These are phyloP conservation scores for Ctenoplectra terminalis DNA, from an alignment of 1,140 invertebrate genomes.

Conservation along the genomic window DNA sequence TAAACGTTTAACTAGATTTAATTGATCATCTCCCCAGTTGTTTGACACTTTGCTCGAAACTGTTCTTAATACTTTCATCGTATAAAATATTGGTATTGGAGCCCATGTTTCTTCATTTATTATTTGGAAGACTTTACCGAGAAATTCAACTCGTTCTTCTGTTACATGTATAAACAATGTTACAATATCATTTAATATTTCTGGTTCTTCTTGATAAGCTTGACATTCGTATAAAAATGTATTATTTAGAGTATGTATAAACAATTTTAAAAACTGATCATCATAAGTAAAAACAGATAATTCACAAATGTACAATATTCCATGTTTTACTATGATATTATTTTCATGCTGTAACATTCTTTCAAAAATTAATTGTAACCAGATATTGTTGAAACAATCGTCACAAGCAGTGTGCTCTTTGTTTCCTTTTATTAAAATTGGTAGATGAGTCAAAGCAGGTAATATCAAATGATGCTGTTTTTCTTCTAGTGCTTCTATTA, in stretches of 20 bases:
- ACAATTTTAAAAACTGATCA: slow-evolving; percentile 64
- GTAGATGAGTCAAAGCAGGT: slow-evolving; percentile 81
- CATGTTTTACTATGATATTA: slow-evolving; percentile 80
- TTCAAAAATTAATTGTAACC: slow-evolving; percentile 79
- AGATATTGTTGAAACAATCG: slow-evolving; percentile 71
- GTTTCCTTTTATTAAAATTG: slow-evolving; percentile 69
- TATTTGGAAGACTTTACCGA: slow-evolving; percentile 58
- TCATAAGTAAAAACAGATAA: slow-evolving; percentile 56
- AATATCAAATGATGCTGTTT: slow-evolving; percentile 85
- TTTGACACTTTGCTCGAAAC: slow-evolving; percentile 29
- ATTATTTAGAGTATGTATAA: slow-evolving; percentile 71
- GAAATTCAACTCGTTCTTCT: slow-evolving; percentile 42
- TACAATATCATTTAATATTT: slow-evolving; percentile 64
- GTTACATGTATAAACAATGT: slow-evolving; percentile 56
- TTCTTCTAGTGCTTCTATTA: slow-evolving; percentile 85
- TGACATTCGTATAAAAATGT: slow-evolving; percentile 72
- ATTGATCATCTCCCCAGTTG: slow-evolving; percentile 52
- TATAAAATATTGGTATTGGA: slow-evolving; percentile 76
- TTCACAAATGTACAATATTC: slow-evolving; percentile 72
- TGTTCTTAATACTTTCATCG: slow-evolving; percentile 62
- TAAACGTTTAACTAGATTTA: slow-evolving; percentile 60
- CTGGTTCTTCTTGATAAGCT: slow-evolving; percentile 47
- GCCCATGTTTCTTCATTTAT: slow-evolving; percentile 71
- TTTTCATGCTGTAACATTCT: slow-evolving; percentile 81
- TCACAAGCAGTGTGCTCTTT: slow-evolving; percentile 58